Conservation (phyloP, 2,888 invertebrate genomes). For the Drosophila cognata region DNA sequence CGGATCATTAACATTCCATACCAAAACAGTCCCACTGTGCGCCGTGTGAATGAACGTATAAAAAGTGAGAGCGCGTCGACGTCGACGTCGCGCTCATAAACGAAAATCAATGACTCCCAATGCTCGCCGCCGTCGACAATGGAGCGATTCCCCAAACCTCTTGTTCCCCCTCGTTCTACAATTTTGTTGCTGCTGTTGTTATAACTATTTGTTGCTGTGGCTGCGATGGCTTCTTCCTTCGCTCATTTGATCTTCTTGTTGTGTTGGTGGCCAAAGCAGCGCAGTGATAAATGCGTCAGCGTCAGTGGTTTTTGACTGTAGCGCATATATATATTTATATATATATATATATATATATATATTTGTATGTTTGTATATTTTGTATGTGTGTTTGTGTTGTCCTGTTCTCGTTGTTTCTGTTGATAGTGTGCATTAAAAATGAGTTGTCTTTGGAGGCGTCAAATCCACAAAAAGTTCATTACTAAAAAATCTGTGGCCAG, state of each 20-base stretch:
- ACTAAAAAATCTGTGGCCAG: too few species aligned
- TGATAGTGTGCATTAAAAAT: slow-evolving; percentile 66
- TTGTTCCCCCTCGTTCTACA: not conserved
- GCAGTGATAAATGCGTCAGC: slow-evolving; percentile 64
- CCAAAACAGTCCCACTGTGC: slow-evolving; percentile 55
- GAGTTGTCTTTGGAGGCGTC: slow-evolving; percentile 42
- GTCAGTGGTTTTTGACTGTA: slow-evolving; percentile 47
- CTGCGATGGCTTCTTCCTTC: slow-evolving; percentile 46
- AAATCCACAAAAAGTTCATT: too few species aligned
- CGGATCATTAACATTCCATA: slow-evolving; percentile 35
- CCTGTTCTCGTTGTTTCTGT: slow-evolving; percentile 31
- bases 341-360: slow-evolving; percentile 10
- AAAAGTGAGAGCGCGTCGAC: slow-evolving; percentile 72
- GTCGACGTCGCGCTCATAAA: slow-evolving; percentile 68
- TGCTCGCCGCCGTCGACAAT: slow-evolving; percentile 49
- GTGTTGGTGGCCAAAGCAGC: slow-evolving; percentile 47
- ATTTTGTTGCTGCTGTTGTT: slow-evolving; percentile 1
- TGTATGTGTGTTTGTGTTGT: slow-evolving; percentile 3
- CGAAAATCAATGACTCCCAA: slow-evolving; percentile 79
- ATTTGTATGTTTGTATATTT: slow-evolving; percentile 15
- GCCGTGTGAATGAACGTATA: slow-evolving; percentile 78
- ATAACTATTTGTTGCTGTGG: slow-evolving; percentile 43
- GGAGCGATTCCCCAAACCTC: slow-evolving; percentile 19
- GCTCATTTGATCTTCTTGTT: slow-evolving; percentile 38
- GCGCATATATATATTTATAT: slow-evolving; percentile 17